phyloP scores from a whole-genome alignment of 2,888 invertebrate species.

The Phlogophora meticulosa region DNA sequence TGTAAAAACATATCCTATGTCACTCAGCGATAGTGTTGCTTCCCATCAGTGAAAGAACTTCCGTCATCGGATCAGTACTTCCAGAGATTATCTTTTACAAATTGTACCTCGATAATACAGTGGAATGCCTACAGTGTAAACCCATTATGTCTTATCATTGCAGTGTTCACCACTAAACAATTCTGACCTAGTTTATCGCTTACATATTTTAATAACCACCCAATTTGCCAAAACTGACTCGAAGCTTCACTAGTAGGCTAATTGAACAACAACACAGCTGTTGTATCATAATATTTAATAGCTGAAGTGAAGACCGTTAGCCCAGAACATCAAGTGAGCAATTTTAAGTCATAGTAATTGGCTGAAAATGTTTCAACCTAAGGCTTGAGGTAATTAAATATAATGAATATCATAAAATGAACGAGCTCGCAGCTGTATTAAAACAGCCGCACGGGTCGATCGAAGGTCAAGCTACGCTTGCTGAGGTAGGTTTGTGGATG shows the following conservation, averaged over 20 bases:
- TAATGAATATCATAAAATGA: too few relatives aligned
- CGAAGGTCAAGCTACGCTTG: too few relatives aligned
- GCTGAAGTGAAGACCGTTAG: not conserved
- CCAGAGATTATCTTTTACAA: too few relatives aligned
- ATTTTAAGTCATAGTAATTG: slow-evolving; percentile 15
- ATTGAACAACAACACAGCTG: slow-evolving; percentile 26
- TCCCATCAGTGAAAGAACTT: too few relatives aligned
- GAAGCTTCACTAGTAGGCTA: slow-evolving; percentile 13
- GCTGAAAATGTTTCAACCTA: slow-evolving; percentile 6
- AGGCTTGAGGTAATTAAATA: not conserved
- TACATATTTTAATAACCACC: slow-evolving; percentile 26
- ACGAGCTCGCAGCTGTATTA: too few relatives aligned
- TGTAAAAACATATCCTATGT: too few relatives aligned
- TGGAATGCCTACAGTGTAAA: not conserved
- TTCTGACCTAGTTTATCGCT: slow-evolving; percentile 8
- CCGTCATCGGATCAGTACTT: too few relatives aligned
- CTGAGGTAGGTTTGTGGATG: too few relatives aligned
- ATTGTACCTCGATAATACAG: not conserved
- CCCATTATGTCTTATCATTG: too few relatives aligned
- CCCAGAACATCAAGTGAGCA: slow-evolving; percentile 6
- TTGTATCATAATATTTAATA: slow-evolving; percentile 10
- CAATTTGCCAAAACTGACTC: slow-evolving; percentile 7
- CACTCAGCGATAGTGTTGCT: too few relatives aligned
- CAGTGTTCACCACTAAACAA: slow-evolving; percentile 5
- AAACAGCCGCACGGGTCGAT: too few relatives aligned